Conservation (phyloP, 2,113 vertebrate species). For the Brevimyrus niger region DNA sequence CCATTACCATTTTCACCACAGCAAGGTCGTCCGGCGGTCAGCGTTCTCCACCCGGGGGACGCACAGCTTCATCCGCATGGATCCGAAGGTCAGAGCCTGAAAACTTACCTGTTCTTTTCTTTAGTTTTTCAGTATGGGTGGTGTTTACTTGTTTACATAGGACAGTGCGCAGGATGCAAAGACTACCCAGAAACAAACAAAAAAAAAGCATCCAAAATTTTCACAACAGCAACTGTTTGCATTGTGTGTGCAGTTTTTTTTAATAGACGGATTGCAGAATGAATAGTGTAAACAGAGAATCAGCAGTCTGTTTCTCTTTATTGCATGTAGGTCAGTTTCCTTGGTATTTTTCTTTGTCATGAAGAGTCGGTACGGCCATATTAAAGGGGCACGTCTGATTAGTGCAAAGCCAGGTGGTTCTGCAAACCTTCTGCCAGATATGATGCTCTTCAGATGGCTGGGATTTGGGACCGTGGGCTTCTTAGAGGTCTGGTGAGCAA, state of each 20-base stretch:
- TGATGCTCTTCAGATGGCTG: slow-evolving; percentile 35
- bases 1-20: slow-evolving; percentile 88
- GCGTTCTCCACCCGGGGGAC: slow-evolving; percentile 63
- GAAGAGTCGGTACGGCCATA: not conserved
- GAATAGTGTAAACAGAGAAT: not conserved
- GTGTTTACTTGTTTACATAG: not conserved
- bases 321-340: not conserved
- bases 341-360: not conserved
- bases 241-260: not conserved
- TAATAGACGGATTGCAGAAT: not conserved
- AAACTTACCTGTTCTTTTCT: not conserved
- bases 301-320: not conserved
- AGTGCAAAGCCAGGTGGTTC: slow-evolving; percentile 14
- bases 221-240: not conserved
- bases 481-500: slow-evolving; percentile 21
- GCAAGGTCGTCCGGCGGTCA: slow-evolving; percentile 78
- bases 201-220: not conserved
- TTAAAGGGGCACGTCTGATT: not conserved
- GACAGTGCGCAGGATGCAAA: not conserved
- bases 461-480: slow-evolving; percentile 29
- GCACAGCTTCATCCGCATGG: slow-evolving; percentile 83
- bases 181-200: not conserved
- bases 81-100: slow-evolving; percentile 72
- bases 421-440: slow-evolving; percentile 23
- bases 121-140: not conserved